Percentiles rank a stretch among this genome's conserved stretches.
phyloP scores from a whole-genome alignment of 2,113 vertebrate species.

The Phylloscopus whistleri region DNA sequence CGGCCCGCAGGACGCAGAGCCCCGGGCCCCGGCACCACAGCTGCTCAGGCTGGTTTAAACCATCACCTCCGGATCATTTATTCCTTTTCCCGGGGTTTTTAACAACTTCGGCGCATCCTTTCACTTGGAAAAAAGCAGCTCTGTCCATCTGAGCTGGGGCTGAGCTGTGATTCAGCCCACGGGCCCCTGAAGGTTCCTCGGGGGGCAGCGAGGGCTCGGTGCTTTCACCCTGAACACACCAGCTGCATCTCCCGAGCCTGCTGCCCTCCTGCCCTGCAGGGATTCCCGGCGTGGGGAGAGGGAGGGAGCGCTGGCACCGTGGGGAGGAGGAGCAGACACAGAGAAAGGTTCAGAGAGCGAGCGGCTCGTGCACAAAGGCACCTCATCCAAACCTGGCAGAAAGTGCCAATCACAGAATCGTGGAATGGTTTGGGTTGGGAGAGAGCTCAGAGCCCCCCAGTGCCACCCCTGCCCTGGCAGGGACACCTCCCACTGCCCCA shows the following conservation, averaged over 20 bases:
- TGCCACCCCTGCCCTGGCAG: background rate
- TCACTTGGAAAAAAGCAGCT: background rate
- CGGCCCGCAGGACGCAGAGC: background rate
- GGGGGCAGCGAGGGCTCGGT: fast-evolving
- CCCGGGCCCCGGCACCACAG: background rate
- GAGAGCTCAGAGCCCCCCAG: background rate
- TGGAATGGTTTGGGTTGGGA: background rate
- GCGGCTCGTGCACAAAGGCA: fast-evolving
- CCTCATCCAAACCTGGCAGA: background rate
- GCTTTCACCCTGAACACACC: background rate
- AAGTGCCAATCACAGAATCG: background rate
- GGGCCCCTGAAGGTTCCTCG: background rate
- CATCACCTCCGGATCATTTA: background rate
- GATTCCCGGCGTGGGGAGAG: background rate
- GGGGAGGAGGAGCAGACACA: background rate
- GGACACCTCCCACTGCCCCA: background rate
- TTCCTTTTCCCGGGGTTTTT: background rate
- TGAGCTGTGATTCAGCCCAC: background rate
- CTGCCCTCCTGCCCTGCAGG: background rate
- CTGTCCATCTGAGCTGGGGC: background rate
- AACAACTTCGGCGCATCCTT: background rate
- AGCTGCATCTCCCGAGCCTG: background rate
- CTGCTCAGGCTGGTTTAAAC: background rate
- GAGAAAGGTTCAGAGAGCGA: background rate
- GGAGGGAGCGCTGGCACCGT: background rate